Evolutionary conservation across 2,888 invertebrate genomes (phyloP).

Genomic region (Eueremaeus valkanovi): DNA sequence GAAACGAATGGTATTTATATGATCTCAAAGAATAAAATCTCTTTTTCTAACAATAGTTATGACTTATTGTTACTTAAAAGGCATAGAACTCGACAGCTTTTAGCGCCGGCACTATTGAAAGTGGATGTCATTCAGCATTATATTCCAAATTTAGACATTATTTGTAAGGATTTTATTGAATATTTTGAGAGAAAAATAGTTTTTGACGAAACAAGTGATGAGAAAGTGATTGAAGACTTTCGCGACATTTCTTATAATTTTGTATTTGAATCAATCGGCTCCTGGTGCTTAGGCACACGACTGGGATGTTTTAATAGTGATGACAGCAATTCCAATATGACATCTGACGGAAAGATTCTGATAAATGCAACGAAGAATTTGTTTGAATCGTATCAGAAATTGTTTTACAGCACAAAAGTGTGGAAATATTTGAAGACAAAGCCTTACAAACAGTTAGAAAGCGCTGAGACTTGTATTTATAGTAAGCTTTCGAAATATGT

Average conservation of each 20-base stretch:
- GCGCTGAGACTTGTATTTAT: conserved; percentile 47
- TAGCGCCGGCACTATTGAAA: conserved; percentile 46
- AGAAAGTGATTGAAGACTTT: conserved; percentile 43
- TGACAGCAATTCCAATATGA: background rate
- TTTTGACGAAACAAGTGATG: conserved; percentile 8
- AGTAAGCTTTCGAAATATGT: conserved; percentile 45
- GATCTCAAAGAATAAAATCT: conserved; percentile 34
- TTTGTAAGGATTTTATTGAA: conserved; percentile 46
- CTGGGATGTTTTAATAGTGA: conserved; percentile 49
- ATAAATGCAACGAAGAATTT: conserved; percentile 49
- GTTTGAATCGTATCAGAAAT: conserved; percentile 50
- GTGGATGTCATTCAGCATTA: conserved; percentile 41
- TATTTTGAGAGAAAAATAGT: conserved; percentile 10
- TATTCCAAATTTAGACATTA: conserved; percentile 43
- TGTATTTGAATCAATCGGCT: conserved; percentile 49
- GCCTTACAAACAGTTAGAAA: conserved; percentile 46
- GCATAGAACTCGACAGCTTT: conserved; percentile 38
- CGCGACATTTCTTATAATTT: conserved; percentile 46
- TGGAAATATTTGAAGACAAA: conserved; percentile 48
- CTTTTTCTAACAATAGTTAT: background rate
- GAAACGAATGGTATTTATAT: conserved; percentile 47
- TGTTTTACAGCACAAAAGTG: conserved; percentile 49
- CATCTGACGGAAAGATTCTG: conserved; percentile 48
- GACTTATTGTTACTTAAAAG: background rate
- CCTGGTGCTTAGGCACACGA: conserved; percentile 51